A percentile compares a stretch with the other conserved stretches of the same genome.
Evolutionary conservation across 2,797 vertebrate species (phyloP).

Genomic region (Brachyrhaphis roseni): DNA sequence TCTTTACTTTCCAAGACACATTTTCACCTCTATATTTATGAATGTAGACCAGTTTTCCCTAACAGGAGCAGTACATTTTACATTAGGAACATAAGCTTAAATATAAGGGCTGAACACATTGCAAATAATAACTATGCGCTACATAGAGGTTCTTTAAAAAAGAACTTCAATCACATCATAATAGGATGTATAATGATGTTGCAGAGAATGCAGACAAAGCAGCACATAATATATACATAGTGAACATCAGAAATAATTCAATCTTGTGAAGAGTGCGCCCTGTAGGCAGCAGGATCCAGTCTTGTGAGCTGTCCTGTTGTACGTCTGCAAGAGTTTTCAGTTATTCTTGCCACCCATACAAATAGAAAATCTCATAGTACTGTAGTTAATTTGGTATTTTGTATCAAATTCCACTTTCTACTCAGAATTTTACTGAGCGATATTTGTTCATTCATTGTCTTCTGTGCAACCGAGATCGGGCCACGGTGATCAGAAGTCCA

Average conservation of each 20-base stretch:
- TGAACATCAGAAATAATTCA: slow-evolving; percentile 46
- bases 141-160: neutral
- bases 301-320: slow-evolving; percentile 16
- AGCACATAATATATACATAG: slow-evolving; percentile 8
- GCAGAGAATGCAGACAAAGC: slow-evolving; percentile 6
- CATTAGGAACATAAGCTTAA: neutral
- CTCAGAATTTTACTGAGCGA: neutral
- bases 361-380: slow-evolving; percentile 11
- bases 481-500: neutral
- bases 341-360: slow-evolving; percentile 18
- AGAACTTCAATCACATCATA: neutral
- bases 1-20: slow-evolving; percentile 24
- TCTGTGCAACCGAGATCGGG: neutral
- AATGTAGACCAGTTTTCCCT: neutral
- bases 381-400: neutral
- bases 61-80: neutral
- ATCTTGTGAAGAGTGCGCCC: slow-evolving; percentile 29
- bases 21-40: slow-evolving; percentile 23
- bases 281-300: slow-evolving; percentile 21
- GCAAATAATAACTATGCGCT: neutral
- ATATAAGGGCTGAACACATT: neutral
- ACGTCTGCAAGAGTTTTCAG: slow-evolving; percentile 40
- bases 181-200: neutral
- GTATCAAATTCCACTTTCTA: neutral
- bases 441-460: neutral